phyloP scores from a whole-genome alignment of 2,797 vertebrate genomes.

The Xenopus petersii region DNA sequence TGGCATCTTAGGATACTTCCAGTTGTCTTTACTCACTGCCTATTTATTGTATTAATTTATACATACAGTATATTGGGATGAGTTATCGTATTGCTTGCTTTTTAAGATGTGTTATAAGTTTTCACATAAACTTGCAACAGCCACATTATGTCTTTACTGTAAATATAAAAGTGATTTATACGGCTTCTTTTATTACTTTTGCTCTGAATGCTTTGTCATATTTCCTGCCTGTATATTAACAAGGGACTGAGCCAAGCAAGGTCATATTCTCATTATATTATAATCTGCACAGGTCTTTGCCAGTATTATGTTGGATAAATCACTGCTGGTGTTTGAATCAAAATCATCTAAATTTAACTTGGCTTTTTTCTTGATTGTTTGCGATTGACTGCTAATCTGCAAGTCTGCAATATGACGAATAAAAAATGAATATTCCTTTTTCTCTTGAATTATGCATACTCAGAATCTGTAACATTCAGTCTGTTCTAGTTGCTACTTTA shows the following conservation, averaged over 20 bases:
- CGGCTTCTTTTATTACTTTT: slow-evolving; percentile 42
- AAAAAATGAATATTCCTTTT: slow-evolving; percentile 47
- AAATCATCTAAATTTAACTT: slow-evolving; percentile 39
- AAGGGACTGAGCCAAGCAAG: slow-evolving; percentile 38
- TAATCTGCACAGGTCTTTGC: slow-evolving; percentile 40
- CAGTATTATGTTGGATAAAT: slow-evolving; percentile 47
- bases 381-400: slow-evolving; percentile 45
- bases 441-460: slow-evolving; percentile 44
- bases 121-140: slow-evolving; percentile 39
- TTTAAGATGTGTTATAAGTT: slow-evolving; percentile 46
- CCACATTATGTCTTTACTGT: slow-evolving; percentile 34
- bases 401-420: slow-evolving; percentile 34
- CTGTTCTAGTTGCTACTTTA: too few species aligned
- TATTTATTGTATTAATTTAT: too few species aligned
- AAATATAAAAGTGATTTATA: slow-evolving; percentile 47
- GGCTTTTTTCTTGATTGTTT: slow-evolving; percentile 39
- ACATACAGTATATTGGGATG: slow-evolving; percentile 27
- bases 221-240: slow-evolving; percentile 46
- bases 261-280: slow-evolving; percentile 45
- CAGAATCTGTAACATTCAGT: slow-evolving; percentile 13
- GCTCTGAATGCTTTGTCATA: slow-evolving; percentile 40
- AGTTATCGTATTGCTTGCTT: slow-evolving; percentile 36
- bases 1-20: not conserved
- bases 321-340: slow-evolving; percentile 37
- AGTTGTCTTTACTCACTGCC: too few species aligned